phyloP scores from a whole-genome alignment of 2,888 invertebrate genomes.

The Apotomis turbidana region DNA sequence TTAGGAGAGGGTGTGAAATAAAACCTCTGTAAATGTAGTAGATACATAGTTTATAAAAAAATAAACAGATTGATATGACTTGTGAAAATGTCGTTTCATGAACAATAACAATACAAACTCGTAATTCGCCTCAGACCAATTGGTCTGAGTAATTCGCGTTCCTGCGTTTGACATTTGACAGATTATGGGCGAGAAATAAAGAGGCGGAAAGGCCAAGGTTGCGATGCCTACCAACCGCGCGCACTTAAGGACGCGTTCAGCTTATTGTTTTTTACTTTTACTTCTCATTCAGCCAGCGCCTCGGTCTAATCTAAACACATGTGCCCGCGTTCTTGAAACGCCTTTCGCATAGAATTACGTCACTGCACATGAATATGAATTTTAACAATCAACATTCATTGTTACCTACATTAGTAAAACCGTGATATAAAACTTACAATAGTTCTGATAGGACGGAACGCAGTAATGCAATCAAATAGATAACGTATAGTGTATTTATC shows the following conservation, averaged over 20 bases:
- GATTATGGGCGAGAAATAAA: constrained; percentile 30
- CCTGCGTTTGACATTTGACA: constrained; percentile 36
- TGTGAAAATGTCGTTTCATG: background rate
- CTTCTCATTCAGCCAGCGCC: constrained; percentile 53
- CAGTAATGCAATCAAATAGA: constrained; percentile 18
- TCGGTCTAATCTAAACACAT: constrained; percentile 47
- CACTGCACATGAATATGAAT: constrained; percentile 29
- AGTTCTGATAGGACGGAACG: constrained; percentile 19
- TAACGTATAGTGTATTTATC: constrained; percentile 18
- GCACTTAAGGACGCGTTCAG: constrained; percentile 46
- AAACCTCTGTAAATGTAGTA: too few species aligned
- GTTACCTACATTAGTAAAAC: constrained; percentile 20
- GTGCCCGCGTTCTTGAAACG: constrained; percentile 44
- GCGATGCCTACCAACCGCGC: constrained; percentile 39
- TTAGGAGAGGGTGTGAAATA: too few species aligned
- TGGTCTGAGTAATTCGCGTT: constrained; percentile 34
- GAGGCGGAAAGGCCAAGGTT: constrained; percentile 39
- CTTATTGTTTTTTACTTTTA: constrained; percentile 52
- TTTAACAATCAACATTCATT: constrained; percentile 30
- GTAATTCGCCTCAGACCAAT: too few species aligned
- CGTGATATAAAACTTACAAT: constrained; percentile 31
- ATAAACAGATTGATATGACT: too few species aligned
- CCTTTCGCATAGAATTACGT: constrained; percentile 22
- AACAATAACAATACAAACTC: constrained; percentile 29
- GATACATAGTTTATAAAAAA: too few species aligned